Percentiles rank a stretch among this genome's conserved stretches.
Conservation (phyloP, 1,140 invertebrate species). For the Papilio glaucus region DNA sequence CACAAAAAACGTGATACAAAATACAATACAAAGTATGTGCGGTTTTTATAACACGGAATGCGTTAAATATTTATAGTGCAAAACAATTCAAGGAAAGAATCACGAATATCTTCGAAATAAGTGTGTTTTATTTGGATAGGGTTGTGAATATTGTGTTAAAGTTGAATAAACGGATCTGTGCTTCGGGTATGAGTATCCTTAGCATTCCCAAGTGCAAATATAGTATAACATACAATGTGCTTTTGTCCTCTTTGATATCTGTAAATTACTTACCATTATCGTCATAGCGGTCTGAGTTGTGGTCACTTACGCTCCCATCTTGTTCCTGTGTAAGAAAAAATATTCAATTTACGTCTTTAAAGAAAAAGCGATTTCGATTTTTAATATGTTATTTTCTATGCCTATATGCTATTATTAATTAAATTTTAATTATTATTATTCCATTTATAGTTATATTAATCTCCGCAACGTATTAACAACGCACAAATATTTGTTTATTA, state of each 20-base stretch:
- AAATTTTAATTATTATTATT: too few species aligned
- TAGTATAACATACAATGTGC: not conserved
- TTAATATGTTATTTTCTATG: too few species aligned
- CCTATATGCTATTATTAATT: too few species aligned
- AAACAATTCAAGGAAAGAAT: not conserved
- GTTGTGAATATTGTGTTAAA: not conserved
- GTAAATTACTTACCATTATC: slow-evolving; percentile 55
- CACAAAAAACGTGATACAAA: slow-evolving; percentile 45
- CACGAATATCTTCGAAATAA: not conserved
- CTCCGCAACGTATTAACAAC: too few species aligned
- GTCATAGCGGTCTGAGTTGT: slow-evolving; percentile 58
- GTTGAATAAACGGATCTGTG: slow-evolving; percentile 26
- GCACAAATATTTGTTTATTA: not conserved
- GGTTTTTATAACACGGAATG: not conserved
- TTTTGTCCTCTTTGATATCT: slow-evolving; percentile 2
- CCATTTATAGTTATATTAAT: too few species aligned
- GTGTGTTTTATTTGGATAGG: not conserved
- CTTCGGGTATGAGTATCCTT: slow-evolving; percentile 22
- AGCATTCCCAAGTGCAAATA: slow-evolving; percentile 42
- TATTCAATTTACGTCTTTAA: too few species aligned
- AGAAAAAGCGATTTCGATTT: too few species aligned
- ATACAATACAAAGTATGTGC: slow-evolving; percentile 31
- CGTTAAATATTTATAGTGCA: slow-evolving; percentile 29
- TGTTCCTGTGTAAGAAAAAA: slow-evolving; percentile 57
- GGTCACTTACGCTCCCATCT: slow-evolving; percentile 56